Conservation (phyloP, 2,797 vertebrate genomes). For the Hyperoplus immaculatus region DNA sequence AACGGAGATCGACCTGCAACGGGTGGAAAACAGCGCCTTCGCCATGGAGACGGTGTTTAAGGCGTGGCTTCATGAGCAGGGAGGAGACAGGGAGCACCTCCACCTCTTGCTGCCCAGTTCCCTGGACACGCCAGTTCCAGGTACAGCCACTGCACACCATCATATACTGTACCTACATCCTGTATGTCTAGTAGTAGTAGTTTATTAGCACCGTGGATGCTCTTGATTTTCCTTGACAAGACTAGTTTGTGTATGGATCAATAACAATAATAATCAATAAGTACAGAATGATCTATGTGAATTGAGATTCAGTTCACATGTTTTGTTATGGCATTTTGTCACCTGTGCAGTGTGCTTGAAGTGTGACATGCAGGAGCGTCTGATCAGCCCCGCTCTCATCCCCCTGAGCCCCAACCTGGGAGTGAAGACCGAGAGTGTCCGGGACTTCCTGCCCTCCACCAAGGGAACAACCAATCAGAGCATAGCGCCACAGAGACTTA, state of each 20-base stretch:
- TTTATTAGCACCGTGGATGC: neutral
- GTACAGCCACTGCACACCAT: constrained; percentile 30
- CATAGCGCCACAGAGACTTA: constrained; percentile 78
- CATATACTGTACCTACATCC: neutral
- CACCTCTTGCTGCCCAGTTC: constrained; percentile 89
- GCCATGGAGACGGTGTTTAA: constrained; percentile 92
- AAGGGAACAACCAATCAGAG: constrained; percentile 80
- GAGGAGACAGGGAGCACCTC: constrained; percentile 90
- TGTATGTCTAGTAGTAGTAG: too few relatives aligned
- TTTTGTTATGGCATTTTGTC: neutral
- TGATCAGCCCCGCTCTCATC: constrained; percentile 91
- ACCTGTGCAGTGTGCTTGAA: constrained; percentile 89
- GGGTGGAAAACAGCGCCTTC: constrained; percentile 86
- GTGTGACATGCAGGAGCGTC: constrained; percentile 93
- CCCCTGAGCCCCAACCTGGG: constrained; percentile 73
- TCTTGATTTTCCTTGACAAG: neutral
- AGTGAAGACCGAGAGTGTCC: constrained; percentile 79
- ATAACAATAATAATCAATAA: neutral
- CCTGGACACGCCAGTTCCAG: constrained; percentile 58
- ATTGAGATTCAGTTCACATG: too few relatives aligned
- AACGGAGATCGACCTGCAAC: constrained; percentile 90
- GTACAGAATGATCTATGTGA: neutral
- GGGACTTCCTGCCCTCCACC: constrained; percentile 79
- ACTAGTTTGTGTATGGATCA: neutral
- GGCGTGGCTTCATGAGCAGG: constrained; percentile 91